Conservation (phyloP, 2,888 invertebrate species). For the Drosophila subsilvestris region DNA sequence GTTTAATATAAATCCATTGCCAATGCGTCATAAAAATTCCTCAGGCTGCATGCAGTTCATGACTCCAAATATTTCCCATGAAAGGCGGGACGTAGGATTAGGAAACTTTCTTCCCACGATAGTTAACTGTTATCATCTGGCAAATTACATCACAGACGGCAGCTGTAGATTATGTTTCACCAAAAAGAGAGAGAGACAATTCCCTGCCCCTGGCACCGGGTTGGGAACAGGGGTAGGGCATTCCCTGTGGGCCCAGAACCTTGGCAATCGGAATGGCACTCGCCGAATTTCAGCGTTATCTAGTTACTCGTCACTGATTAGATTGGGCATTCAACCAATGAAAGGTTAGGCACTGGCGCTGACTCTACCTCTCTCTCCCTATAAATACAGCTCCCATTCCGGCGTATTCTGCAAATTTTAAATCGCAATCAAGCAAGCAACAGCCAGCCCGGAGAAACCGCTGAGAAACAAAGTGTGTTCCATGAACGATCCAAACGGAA, state of each 20-base stretch:
- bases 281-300: slow-evolving; percentile 33
- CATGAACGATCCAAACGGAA: slow-evolving; percentile 65
- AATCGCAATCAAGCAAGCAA: slow-evolving; percentile 50
- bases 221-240: slow-evolving; percentile 4
- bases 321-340: slow-evolving; percentile 10
- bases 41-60: background rate
- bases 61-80: background rate
- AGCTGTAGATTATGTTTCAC: background rate
- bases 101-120: background rate
- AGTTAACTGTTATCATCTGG: background rate
- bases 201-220: no score
- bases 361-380: slow-evolving; percentile 23
- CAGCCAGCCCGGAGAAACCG: slow-evolving; percentile 48
- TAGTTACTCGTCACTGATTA: slow-evolving; percentile 35
- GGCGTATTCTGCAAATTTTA: slow-evolving; percentile 49
- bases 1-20: background rate
- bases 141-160: background rate
- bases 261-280: slow-evolving; percentile 20
- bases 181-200: background rate
- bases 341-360: slow-evolving; percentile 20
- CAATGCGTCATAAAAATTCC: slow-evolving; percentile 20
- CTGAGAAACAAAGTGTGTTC: slow-evolving; percentile 56
- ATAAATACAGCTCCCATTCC: slow-evolving; percentile 52
- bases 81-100: background rate
- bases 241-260: slow-evolving; percentile 6